A percentile compares a stretch with the other conserved stretches of the same genome.
phyloP scores from a whole-genome alignment of 2,888 invertebrate genomes.

The Apodemia zela region DNA sequence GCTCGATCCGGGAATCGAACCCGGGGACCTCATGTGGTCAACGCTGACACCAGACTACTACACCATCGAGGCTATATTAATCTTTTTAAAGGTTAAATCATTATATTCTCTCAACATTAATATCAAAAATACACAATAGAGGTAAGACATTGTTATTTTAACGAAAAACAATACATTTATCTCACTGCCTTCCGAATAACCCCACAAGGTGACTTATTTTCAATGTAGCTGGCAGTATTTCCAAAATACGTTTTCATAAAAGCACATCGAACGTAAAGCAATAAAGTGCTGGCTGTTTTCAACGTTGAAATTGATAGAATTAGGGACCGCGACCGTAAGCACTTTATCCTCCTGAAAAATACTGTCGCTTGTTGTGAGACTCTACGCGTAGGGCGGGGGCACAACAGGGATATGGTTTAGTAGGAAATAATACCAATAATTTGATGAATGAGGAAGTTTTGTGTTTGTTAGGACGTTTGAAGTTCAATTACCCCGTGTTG shows the following conservation, averaged over 20 bases:
- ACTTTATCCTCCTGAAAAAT: slow-evolving; percentile 15
- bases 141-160: neutral
- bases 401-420: neutral
- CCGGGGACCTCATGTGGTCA: too few species aligned
- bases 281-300: slow-evolving; percentile 17
- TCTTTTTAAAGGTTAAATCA: too few species aligned
- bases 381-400: neutral
- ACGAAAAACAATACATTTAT: neutral
- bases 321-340: slow-evolving; percentile 14
- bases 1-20: too few species aligned
- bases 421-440: too few species aligned
- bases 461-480: too few species aligned
- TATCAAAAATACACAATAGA: neutral
- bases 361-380: slow-evolving; percentile 14
- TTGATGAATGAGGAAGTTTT: too few species aligned
- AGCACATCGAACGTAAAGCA: slow-evolving; percentile 20
- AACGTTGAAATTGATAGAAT: slow-evolving; percentile 19
- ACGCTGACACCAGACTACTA: too few species aligned
- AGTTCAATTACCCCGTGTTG: too few species aligned
- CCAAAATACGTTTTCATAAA: slow-evolving; percentile 11
- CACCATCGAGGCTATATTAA: too few species aligned
- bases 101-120: too few species aligned
- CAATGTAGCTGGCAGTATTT: slow-evolving; percentile 7
- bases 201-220: slow-evolving; percentile 2
- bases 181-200: neutral